Evolutionary conservation across 2,113 vertebrate species (phyloP).

Genomic region (Crotalus horridus): DNA sequence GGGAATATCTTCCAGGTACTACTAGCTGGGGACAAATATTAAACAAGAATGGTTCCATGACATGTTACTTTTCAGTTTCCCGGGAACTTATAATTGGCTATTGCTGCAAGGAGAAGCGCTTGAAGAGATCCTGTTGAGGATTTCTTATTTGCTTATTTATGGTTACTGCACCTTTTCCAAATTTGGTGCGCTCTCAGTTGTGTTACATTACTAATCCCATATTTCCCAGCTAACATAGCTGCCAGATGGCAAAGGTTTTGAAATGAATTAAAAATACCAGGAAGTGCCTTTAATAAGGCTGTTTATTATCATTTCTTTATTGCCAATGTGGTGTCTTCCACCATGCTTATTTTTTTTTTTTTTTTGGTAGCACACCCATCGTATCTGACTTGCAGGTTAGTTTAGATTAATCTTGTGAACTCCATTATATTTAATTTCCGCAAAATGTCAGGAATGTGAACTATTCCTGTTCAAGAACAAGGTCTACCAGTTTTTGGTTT

Average conservation of each 20-base stretch:
- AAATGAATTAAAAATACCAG: accelerated
- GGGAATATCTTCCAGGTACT: background rate
- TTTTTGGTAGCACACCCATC: background rate
- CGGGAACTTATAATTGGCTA: background rate
- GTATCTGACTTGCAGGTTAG: background rate
- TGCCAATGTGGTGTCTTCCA: background rate
- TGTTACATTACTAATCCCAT: background rate
- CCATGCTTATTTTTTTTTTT: background rate
- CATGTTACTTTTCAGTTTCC: background rate
- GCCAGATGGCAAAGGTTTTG: too few species aligned
- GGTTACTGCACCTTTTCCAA: background rate
- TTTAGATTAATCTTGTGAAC: background rate
- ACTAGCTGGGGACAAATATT: background rate
- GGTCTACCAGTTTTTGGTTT: constrained; percentile 32
- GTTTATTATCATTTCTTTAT: background rate
- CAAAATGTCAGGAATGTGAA: constrained; percentile 48
- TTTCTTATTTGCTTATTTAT: background rate
- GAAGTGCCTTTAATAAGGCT: background rate
- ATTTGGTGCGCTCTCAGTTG: background rate
- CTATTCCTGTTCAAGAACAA: constrained; percentile 25
- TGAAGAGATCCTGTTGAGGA: background rate
- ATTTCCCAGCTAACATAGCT: background rate
- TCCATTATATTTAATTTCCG: constrained; percentile 41
- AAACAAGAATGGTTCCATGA: background rate
- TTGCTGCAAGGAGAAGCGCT: background rate